A percentile compares a stretch with the other conserved stretches of the same genome.
Evolutionary conservation across 2,113 vertebrate species (phyloP).

Genomic region (Zosterops lateralis): DNA sequence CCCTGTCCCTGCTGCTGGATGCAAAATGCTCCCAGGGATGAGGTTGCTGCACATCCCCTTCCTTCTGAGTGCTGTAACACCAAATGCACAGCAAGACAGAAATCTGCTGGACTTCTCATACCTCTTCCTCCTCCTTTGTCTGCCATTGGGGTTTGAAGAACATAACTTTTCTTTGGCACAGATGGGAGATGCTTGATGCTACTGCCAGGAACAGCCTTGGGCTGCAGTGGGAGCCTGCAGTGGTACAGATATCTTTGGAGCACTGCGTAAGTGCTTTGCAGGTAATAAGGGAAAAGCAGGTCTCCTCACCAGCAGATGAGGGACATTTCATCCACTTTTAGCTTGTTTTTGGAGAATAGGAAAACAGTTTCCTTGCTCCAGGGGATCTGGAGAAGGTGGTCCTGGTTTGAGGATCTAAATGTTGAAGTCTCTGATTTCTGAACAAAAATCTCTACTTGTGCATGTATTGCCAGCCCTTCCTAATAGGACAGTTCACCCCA

Average conservation of each 20-base stretch:
- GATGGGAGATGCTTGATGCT: background rate
- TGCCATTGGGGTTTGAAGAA: background rate
- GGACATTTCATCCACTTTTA: background rate
- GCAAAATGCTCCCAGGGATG: background rate
- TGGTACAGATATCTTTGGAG: background rate
- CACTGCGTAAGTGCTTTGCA: accelerated
- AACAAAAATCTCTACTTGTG: background rate
- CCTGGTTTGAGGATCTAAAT: background rate
- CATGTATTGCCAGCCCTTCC: background rate
- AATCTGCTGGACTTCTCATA: background rate
- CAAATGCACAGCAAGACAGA: background rate
- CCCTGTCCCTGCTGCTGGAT: background rate
- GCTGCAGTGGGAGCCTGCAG: background rate
- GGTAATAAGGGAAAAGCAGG: background rate
- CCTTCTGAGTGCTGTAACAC: background rate
- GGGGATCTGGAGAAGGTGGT: background rate
- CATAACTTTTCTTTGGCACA: background rate
- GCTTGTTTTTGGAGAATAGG: background rate
- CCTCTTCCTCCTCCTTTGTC: background rate
- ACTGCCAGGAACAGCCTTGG: accelerated
- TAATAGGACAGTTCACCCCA: background rate
- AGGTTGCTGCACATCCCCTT: accelerated
- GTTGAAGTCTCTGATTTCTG: background rate
- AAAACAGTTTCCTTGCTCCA: background rate
- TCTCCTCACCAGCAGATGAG: background rate